Conservation (phyloP, 2,888 invertebrate species). For the Laspeyria flexula region DNA sequence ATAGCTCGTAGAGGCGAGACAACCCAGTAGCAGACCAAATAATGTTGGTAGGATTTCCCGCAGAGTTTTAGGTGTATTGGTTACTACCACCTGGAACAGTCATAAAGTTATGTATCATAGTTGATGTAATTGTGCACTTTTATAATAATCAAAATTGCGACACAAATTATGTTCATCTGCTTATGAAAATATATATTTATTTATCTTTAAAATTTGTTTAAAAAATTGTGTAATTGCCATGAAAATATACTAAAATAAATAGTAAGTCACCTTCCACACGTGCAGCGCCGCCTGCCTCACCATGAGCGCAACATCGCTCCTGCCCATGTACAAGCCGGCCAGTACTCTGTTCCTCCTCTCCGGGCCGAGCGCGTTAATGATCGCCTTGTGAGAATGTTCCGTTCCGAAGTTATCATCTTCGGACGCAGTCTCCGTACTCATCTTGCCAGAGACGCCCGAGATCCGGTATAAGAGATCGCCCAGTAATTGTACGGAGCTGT, state of each 20-base stretch:
- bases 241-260: too few species aligned
- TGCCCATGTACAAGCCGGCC: slow-evolving; percentile 98
- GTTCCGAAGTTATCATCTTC: slow-evolving; percentile 99
- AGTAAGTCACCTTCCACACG: slow-evolving; percentile 98
- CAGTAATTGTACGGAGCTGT: slow-evolving; percentile 96
- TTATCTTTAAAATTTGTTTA: too few species aligned
- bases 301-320: slow-evolving; percentile 98
- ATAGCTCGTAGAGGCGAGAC: slow-evolving; percentile 97
- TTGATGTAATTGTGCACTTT: too few species aligned
- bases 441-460: slow-evolving; percentile 99
- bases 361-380: slow-evolving; percentile 94
- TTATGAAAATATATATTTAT: too few species aligned
- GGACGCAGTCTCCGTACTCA: slow-evolving; percentile 99
- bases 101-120: too few species aligned
- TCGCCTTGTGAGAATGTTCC: slow-evolving; percentile 96
- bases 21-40: slow-evolving; percentile 96
- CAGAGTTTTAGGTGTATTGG: slow-evolving; percentile 98
- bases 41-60: slow-evolving; percentile 98
- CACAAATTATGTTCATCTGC: too few species aligned
- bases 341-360: slow-evolving; percentile 97
- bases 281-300: slow-evolving; percentile 99
- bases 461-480: slow-evolving; percentile 98
- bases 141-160: too few species aligned
- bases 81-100: slow-evolving; percentile 96
- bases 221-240: too few species aligned